Evolutionary conservation across 2,113 vertebrate species (phyloP).

Genomic region (Gobiocypris rarus): DNA sequence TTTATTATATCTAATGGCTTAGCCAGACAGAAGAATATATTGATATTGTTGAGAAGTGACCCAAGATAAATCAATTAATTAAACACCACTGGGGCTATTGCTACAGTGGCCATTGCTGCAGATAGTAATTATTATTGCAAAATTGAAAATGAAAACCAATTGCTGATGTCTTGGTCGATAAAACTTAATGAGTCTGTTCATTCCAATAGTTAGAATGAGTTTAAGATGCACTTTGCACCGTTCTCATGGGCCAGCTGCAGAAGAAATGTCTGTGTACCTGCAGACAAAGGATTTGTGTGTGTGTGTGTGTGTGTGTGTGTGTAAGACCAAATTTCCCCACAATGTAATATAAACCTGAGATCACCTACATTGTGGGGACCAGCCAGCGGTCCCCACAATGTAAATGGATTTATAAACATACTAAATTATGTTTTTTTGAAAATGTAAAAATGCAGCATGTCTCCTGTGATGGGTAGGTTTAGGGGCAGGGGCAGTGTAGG

Average conservation of each 20-base stretch:
- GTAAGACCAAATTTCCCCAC: too few species aligned
- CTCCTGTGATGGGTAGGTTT: too few species aligned
- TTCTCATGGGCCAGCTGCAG: not conserved
- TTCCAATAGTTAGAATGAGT: constrained; percentile 24
- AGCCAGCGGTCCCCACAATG: too few species aligned
- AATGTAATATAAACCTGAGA: too few species aligned
- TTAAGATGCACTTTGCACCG: constrained; percentile 27
- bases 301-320: too few species aligned
- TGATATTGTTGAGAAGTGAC: constrained; percentile 59
- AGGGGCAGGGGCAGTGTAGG: too few species aligned
- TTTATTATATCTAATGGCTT: constrained; percentile 56
- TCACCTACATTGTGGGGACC: too few species aligned
- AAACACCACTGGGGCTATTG: constrained; percentile 38
- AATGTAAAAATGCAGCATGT: too few species aligned
- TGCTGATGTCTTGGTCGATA: constrained; percentile 56
- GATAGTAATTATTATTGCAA: constrained; percentile 56
- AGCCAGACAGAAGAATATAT: constrained; percentile 54
- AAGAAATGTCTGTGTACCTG: not conserved
- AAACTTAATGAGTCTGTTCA: constrained; percentile 48
- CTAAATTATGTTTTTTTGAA: too few species aligned
- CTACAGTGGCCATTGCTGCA: constrained; percentile 34
- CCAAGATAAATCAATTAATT: constrained; percentile 62
- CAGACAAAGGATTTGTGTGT: not conserved
- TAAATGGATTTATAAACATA: too few species aligned
- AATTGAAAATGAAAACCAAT: constrained; percentile 65